These are phyloP conservation scores for Sinelater perroti DNA, from an alignment of 2,888 invertebrate genomes.

Conservation along the genomic window DNA sequence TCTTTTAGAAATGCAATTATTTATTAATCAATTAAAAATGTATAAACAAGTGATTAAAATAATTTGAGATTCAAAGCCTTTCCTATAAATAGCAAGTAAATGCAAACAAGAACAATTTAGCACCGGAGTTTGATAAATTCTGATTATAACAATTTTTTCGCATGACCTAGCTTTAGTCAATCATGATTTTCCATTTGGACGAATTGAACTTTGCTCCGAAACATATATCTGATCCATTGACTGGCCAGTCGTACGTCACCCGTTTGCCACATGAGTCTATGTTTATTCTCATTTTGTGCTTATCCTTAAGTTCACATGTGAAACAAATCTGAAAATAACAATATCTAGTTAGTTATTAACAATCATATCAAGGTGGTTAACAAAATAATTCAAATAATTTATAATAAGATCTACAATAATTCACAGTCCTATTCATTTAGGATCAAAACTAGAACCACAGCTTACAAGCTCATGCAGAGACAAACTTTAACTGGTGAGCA, in stretches of 20 bases:
- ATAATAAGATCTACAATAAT: too few species aligned
- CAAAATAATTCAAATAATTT: neutral
- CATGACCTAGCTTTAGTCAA: conserved; percentile 50
- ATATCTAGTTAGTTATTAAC: neutral
- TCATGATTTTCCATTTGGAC: conserved; percentile 55
- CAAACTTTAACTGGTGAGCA: too few species aligned
- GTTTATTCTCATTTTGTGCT: conserved; percentile 58
- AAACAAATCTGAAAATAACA: conserved; percentile 56
- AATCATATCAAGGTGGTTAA: neutral
- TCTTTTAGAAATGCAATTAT: too few species aligned
- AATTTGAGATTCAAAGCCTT: too few species aligned
- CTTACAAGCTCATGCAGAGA: too few species aligned
- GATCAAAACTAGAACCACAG: too few species aligned
- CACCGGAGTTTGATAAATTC: too few species aligned
- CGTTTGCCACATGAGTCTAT: conserved; percentile 63
- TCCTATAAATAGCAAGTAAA: too few species aligned
- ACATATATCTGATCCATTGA: conserved; percentile 46
- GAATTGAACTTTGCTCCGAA: conserved; percentile 57
- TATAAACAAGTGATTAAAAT: too few species aligned
- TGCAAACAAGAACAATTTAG: too few species aligned
- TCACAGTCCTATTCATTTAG: too few species aligned
- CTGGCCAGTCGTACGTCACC: conserved; percentile 66
- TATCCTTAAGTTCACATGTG: conserved; percentile 56
- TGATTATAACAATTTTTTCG: conserved; percentile 3
- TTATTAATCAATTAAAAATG: too few species aligned